Conservation (phyloP, 1,140 invertebrate species). For the Drosophila ficusphila region DNA sequence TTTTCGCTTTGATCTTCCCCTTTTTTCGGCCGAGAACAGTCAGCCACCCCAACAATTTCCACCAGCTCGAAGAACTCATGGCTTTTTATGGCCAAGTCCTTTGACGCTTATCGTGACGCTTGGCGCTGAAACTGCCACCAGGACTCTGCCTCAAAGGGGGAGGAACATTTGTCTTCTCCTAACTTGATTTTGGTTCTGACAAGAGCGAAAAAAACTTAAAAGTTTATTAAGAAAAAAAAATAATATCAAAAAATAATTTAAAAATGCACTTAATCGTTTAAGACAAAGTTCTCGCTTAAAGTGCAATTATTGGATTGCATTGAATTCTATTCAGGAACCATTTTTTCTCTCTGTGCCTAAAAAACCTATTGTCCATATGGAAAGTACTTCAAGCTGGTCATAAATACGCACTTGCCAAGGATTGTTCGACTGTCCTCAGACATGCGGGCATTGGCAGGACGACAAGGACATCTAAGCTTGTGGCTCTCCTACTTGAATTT, state of each 20-base stretch:
- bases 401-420: conserved; percentile 50
- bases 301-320: no score
- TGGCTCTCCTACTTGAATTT: conserved; percentile 13
- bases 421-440: conserved; percentile 21
- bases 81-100: conserved; percentile 60
- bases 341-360: not conserved
- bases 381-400: conserved; percentile 36
- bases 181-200: conserved; percentile 51
- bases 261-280: no score
- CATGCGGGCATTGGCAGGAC: conserved; percentile 4
- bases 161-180: conserved; percentile 59
- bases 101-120: conserved; percentile 70
- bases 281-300: no score
- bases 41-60: not conserved
- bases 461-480: conserved; percentile 16
- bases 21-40: conserved; percentile 15
- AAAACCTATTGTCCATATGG: conserved; percentile 31
- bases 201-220: not conserved
- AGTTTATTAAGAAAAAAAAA: no score
- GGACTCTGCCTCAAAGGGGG: not conserved
- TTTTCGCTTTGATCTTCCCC: conserved; percentile 69
- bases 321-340: no score
- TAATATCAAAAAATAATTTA: not conserved
- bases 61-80: conserved; percentile 4
- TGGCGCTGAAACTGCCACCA: conserved; percentile 33